phyloP scores from a whole-genome alignment of 2,113 vertebrate species.

The Takifugu bimaculatus region DNA sequence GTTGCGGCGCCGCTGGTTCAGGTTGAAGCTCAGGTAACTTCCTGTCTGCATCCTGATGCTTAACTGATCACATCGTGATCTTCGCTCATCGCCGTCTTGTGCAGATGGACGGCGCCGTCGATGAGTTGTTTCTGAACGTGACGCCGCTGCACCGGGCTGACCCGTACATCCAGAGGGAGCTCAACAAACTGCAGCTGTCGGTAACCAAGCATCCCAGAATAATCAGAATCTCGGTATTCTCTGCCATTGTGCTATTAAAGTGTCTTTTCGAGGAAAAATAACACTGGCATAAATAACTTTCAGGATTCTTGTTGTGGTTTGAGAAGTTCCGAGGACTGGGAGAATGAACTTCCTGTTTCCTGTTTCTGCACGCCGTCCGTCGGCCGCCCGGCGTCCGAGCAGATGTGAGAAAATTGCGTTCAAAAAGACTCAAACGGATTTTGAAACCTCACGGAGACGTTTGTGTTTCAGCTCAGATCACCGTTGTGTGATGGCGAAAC shows the following conservation, averaged over 20 bases:
- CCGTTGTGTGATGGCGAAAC: conserved; percentile 14
- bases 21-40: conserved; percentile 52
- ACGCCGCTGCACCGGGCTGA: conserved; percentile 50
- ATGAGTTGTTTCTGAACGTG: conserved; percentile 54
- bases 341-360: conserved; percentile 37
- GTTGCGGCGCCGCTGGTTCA: conserved; percentile 56
- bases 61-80: not conserved
- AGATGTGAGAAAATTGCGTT: conserved; percentile 8
- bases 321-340: conserved; percentile 56
- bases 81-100: not conserved
- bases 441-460: not conserved
- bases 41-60: not conserved
- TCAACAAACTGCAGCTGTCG: conserved; percentile 48
- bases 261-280: too few relatives aligned
- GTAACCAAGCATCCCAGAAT: conserved; percentile 15
- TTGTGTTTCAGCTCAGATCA: too few relatives aligned
- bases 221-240: not conserved
- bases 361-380: conserved; percentile 35
- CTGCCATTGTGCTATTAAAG: too few relatives aligned
- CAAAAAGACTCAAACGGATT: too few relatives aligned
- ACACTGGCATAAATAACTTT: not conserved
- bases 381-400: not conserved
- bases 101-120: conserved; percentile 50
- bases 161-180: conserved; percentile 25
- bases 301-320: conserved; percentile 63